phyloP scores from a whole-genome alignment of 1,140 invertebrate species.

The Ceratina calcarata region DNA sequence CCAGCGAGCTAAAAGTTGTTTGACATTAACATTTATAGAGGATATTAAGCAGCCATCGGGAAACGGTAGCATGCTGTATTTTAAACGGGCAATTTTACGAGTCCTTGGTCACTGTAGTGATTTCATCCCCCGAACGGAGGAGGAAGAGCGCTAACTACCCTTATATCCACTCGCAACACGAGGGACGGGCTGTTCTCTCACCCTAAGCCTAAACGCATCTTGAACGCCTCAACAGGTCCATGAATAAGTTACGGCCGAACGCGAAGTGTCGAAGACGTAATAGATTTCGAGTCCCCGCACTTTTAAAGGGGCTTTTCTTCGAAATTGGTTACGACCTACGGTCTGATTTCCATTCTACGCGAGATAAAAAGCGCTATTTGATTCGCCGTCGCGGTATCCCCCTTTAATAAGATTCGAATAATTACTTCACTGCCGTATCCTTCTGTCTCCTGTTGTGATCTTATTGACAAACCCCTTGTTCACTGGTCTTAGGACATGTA shows the following conservation, averaged over 20 bases:
- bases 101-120: constrained; percentile 76
- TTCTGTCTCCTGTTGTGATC: too few relatives aligned
- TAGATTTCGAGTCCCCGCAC: constrained; percentile 67
- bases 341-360: constrained; percentile 35
- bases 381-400: background rate
- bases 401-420: too few relatives aligned
- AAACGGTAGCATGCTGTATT: constrained; percentile 63
- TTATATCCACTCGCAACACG: constrained; percentile 69
- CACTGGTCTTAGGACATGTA: too few relatives aligned
- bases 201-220: constrained; percentile 77
- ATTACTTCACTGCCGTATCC: too few relatives aligned
- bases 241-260: constrained; percentile 78
- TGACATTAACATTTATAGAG: constrained; percentile 8
- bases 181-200: constrained; percentile 57
- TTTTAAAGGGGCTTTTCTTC: constrained; percentile 50
- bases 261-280: constrained; percentile 68
- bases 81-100: constrained; percentile 79
- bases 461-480: too few relatives aligned
- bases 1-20: too few relatives aligned
- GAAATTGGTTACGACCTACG: constrained; percentile 49
- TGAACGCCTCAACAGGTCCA: constrained; percentile 80
- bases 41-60: constrained; percentile 32
- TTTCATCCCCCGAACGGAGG: constrained; percentile 70
- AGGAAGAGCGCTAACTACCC: constrained; percentile 73
- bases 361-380: constrained; percentile 1